phyloP scores from a whole-genome alignment of 2,888 invertebrate species.

The Pyralis farinalis region DNA sequence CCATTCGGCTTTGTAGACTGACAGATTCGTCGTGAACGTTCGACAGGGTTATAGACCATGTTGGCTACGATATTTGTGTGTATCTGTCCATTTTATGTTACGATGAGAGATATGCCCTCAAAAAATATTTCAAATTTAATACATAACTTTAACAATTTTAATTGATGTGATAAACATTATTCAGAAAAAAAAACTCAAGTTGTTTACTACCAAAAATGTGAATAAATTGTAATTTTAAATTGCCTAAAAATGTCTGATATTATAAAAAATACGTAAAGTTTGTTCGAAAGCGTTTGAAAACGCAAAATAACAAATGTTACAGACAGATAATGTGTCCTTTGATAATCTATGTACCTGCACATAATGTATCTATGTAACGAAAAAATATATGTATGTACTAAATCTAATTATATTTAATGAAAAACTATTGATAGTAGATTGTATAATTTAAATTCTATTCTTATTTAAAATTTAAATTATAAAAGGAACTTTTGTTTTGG shows the following conservation, averaged over 20 bases:
- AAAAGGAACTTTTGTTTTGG: neutral
- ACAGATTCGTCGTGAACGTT: too few relatives aligned
- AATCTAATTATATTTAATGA: conserved; percentile 13
- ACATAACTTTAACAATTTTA: too few relatives aligned
- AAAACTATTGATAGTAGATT: neutral
- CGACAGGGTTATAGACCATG: too few relatives aligned
- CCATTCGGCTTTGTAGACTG: too few relatives aligned
- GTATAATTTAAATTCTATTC: neutral
- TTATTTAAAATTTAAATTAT: neutral
- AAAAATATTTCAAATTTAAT: too few relatives aligned
- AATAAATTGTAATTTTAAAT: conserved; percentile 6
- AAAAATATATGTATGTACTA: conserved; percentile 8
- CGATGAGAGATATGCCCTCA: too few relatives aligned
- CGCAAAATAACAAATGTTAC: conserved; percentile 10
- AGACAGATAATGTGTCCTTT: conserved; percentile 18
- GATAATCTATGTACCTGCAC: conserved; percentile 27
- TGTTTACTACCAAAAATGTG: too few relatives aligned
- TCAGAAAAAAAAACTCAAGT: too few relatives aligned
- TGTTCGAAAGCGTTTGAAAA: conserved; percentile 4
- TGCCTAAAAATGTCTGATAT: conserved; percentile 13
- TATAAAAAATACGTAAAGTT: neutral
- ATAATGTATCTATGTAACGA: neutral
- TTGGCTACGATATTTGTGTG: too few relatives aligned
- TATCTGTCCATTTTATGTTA: too few relatives aligned
- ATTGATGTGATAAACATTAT: too few relatives aligned